phyloP scores from a whole-genome alignment of 2,113 vertebrate species.

The Anas platyrhynchos region DNA sequence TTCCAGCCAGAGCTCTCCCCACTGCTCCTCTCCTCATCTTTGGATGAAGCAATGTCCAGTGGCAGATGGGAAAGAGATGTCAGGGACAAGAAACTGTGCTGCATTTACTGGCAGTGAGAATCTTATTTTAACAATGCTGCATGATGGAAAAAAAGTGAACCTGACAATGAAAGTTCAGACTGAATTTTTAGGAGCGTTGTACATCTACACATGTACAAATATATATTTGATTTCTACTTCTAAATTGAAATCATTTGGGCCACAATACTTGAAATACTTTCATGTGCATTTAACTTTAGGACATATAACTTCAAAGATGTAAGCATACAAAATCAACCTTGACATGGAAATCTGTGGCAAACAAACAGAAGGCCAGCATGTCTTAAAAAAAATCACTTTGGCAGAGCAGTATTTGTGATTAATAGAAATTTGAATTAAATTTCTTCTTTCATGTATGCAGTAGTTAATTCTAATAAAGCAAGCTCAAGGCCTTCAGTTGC shows the following conservation, averaged over 20 bases:
- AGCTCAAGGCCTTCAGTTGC: slow-evolving; percentile 36
- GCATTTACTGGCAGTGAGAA: neutral
- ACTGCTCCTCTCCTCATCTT: neutral
- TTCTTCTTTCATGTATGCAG: slow-evolving; percentile 3
- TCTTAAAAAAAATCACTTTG: neutral
- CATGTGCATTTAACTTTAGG: neutral
- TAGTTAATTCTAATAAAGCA: slow-evolving; percentile 40
- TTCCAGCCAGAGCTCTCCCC: neutral
- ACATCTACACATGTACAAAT: neutral
- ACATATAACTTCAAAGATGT: neutral
- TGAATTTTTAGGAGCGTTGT: neutral
- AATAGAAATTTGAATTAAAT: slow-evolving; percentile 24
- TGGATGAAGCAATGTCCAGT: neutral
- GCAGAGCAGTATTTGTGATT: neutral
- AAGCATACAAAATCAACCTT: neutral
- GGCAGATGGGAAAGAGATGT: neutral
- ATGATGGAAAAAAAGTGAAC: neutral
- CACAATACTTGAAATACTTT: neutral
- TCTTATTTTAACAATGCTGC: neutral
- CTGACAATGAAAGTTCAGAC: neutral
- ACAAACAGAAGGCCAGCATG: neutral
- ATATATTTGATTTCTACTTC: neutral
- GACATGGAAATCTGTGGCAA: neutral
- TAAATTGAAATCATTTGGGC: neutral
- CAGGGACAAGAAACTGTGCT: neutral